These are phyloP conservation scores for Grammomys surdaster DNA, from an alignment of 2,113 vertebrate genomes.

Conservation along the genomic window DNA sequence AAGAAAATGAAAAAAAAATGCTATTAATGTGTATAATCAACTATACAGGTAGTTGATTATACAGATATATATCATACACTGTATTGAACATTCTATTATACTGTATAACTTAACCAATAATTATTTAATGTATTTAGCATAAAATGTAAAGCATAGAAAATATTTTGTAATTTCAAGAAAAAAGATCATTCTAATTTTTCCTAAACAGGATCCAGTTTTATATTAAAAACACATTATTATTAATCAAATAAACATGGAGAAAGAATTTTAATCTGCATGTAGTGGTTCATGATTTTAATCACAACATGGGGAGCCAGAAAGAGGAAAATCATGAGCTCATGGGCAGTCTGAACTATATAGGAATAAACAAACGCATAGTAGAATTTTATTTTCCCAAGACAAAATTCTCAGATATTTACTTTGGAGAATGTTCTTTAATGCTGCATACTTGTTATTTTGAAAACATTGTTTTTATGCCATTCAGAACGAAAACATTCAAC, in stretches of 20 bases:
- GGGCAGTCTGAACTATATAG: background rate
- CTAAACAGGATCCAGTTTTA: conserved; percentile 34
- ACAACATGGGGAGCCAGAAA: background rate
- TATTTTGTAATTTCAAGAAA: background rate
- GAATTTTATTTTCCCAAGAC: background rate
- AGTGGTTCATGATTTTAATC: background rate
- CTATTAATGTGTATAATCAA: background rate
- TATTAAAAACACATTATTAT: conserved; percentile 14
- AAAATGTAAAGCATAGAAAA: background rate
- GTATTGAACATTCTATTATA: background rate
- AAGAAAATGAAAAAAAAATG: background rate
- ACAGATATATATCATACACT: background rate
- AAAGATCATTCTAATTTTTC: background rate
- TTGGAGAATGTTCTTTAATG: background rate
- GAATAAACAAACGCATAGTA: background rate
- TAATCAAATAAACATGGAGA: background rate
- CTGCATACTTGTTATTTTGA: background rate
- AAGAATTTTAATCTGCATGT: background rate
- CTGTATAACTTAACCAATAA: background rate
- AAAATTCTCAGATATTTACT: conserved; percentile 1
- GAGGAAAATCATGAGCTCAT: background rate
- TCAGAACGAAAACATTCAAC: conserved; percentile 70
- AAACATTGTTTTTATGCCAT: conserved; percentile 55
- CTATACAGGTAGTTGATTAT: background rate
- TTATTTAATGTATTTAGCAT: conserved; percentile 2